phyloP scores from a whole-genome alignment of 2,797 vertebrate species.

The Salarias fasciatus region DNA sequence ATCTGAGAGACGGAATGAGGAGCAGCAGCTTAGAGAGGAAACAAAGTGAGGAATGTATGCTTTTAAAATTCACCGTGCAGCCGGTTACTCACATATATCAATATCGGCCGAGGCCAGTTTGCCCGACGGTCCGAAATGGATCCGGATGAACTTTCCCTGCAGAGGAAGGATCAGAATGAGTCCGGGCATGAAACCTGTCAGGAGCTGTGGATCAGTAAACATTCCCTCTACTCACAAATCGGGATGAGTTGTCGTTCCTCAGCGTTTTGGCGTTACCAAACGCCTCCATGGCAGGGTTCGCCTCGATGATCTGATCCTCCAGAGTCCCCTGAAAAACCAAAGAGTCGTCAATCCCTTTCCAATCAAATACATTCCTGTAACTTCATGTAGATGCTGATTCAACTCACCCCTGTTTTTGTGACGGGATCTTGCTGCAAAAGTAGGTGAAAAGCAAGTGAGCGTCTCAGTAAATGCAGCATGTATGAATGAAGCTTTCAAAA shows the following conservation, averaged over 20 bases:
- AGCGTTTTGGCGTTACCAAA: conserved; percentile 96
- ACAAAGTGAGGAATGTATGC: background rate
- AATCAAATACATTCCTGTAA: too few species aligned
- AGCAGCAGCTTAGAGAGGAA: background rate
- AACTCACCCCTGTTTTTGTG: conserved; percentile 80
- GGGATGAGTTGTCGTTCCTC: conserved; percentile 95
- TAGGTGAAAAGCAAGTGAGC: conserved; percentile 38
- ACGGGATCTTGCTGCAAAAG: conserved; percentile 62
- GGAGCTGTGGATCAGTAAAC: background rate
- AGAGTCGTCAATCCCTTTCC: background rate
- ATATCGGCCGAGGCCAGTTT: conserved; percentile 93
- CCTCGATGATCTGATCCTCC: conserved; percentile 97
- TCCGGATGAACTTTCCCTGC: conserved; percentile 96
- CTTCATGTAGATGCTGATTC: background rate
- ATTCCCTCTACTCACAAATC: conserved; percentile 87
- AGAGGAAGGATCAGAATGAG: background rate
- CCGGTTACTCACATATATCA: conserved; percentile 89
- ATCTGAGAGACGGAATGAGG: conserved; percentile 76
- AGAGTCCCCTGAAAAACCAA: conserved; percentile 86
- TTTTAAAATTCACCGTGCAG: background rate
- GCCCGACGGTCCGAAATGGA: conserved; percentile 93
- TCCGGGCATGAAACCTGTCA: background rate
- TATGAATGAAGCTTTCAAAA: conserved; percentile 23
- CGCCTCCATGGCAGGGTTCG: conserved; percentile 96
- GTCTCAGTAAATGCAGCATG: background rate